A percentile compares a stretch with the other conserved stretches of the same genome.
These are phyloP conservation scores for Gonatopus flavifemur DNA, from an alignment of 1,140 invertebrate genomes.

Conservation along the genomic window DNA sequence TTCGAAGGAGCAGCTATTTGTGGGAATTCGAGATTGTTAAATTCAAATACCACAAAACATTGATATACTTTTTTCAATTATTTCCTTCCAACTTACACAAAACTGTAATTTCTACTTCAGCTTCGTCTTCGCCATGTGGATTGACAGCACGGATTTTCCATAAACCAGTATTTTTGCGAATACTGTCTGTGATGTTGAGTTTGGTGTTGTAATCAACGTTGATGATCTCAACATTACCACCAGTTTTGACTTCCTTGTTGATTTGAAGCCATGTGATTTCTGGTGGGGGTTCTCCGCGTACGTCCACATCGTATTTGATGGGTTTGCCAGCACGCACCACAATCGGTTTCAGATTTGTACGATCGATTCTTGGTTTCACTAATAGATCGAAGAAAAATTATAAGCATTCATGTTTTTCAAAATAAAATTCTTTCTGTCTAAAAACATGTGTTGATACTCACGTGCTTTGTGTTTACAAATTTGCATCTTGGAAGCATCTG, in stretches of 20 bases:
- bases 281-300: constrained; percentile 92
- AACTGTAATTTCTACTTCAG: constrained; percentile 89
- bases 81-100: constrained; percentile 66
- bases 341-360: constrained; percentile 90
- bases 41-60: too few species aligned
- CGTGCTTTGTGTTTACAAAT: constrained; percentile 86
- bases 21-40: too few species aligned
- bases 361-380: constrained; percentile 97
- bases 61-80: too few species aligned
- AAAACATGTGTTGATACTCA: constrained; percentile 67
- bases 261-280: constrained; percentile 84
- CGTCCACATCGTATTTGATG: constrained; percentile 91
- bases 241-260: constrained; percentile 60
- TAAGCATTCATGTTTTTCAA: too few species aligned
- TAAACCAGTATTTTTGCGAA: constrained; percentile 81
- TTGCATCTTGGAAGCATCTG: constrained; percentile 90
- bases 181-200: constrained; percentile 80
- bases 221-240: constrained; percentile 78
- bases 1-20: constrained; percentile 77
- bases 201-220: constrained; percentile 95
- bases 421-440: too few species aligned
- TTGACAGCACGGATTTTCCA: constrained; percentile 93
- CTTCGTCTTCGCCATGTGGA: constrained; percentile 90
- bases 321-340: constrained; percentile 88
- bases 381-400: too few species aligned